phyloP scores from a whole-genome alignment of 2,888 invertebrate genomes.

The Hypena proboscidalis region DNA sequence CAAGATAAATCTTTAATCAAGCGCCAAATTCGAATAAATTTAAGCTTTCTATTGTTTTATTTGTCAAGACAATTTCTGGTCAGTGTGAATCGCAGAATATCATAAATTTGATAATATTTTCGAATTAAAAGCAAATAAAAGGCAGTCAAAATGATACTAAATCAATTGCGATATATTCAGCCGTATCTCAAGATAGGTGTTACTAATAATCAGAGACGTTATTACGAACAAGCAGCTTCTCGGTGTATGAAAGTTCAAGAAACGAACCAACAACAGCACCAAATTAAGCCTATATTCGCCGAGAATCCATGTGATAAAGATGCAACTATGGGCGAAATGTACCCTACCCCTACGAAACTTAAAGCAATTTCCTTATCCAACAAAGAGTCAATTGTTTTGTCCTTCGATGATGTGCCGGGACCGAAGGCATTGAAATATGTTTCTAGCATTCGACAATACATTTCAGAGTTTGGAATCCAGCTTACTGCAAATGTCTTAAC shows the following conservation, averaged over 20 bases:
- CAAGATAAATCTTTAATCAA: constrained; percentile 2
- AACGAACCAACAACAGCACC: constrained; percentile 16
- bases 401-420: constrained; percentile 88
- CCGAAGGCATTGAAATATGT: constrained; percentile 85
- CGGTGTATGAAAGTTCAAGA: constrained; percentile 52
- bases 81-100: constrained; percentile 22
- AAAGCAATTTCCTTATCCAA: constrained; percentile 7
- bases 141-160: constrained; percentile 52
- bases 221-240: constrained; percentile 37
- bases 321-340: too few relatives aligned
- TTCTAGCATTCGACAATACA: constrained; percentile 85
- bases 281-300: too few relatives aligned
- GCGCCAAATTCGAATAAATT: constrained; percentile 56
- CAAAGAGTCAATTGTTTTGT: constrained; percentile 51
- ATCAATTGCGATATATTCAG: constrained; percentile 49
- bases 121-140: constrained; percentile 7
- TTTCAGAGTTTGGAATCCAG: constrained; percentile 87
- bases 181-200: constrained; percentile 37
- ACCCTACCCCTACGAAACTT: constrained; percentile 5
- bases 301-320: too few relatives aligned
- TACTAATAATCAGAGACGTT: constrained; percentile 41
- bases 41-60: constrained; percentile 49
- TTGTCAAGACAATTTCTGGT: constrained; percentile 22
- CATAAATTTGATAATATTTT: too few relatives aligned
- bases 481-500: constrained; percentile 82